These are phyloP conservation scores for Octodon degus DNA, from an alignment of 2,113 vertebrate genomes.

Conservation along the genomic window DNA sequence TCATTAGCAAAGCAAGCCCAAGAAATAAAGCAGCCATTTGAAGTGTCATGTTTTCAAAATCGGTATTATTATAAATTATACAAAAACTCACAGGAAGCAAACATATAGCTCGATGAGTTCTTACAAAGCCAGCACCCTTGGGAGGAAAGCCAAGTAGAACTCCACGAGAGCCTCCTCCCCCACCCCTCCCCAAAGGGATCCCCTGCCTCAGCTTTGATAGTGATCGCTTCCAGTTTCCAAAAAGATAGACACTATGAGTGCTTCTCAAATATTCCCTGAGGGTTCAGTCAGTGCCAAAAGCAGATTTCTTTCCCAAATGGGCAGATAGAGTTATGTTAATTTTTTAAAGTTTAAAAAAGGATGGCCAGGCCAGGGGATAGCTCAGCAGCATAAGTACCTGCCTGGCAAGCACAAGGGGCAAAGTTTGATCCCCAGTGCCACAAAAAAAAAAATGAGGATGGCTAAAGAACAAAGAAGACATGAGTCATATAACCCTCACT, in stretches of 20 bases:
- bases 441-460: neutral
- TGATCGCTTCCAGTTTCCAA: neutral
- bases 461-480: neutral
- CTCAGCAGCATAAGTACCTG: too few relatives aligned
- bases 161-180: neutral
- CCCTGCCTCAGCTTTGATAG: neutral
- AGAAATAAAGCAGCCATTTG: slow-evolving; percentile 29
- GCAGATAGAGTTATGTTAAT: slow-evolving; percentile 16
- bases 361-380: neutral
- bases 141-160: slow-evolving; percentile 35
- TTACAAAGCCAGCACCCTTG: neutral
- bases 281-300: neutral
- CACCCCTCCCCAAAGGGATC: neutral
- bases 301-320: slow-evolving; percentile 9
- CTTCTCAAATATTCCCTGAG: slow-evolving; percentile 51
- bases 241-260: slow-evolving; percentile 27
- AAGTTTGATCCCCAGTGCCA: too few relatives aligned
- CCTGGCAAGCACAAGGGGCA: too few relatives aligned
- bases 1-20: neutral
- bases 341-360: slow-evolving; percentile 36
- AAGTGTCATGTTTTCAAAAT: neutral
- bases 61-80: slow-evolving; percentile 45
- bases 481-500: neutral
- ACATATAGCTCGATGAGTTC: neutral
- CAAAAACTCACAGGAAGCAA: slow-evolving; percentile 20